Base-by-base conservation (phyloP, 2,797 vertebrate species). In the Ctenopoma multispine region DNA sequence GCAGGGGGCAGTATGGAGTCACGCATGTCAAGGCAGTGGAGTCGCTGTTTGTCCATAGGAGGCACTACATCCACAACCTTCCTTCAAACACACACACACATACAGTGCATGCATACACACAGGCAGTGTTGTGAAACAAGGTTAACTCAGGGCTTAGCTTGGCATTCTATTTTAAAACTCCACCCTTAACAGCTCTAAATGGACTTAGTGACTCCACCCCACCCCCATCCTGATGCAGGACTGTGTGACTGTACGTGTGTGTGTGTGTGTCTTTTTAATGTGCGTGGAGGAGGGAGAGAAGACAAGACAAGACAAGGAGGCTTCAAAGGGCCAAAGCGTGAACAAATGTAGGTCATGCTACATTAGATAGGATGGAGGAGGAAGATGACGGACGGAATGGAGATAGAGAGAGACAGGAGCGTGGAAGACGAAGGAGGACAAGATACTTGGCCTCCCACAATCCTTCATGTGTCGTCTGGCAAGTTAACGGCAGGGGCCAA, bases 81-180 rank as follows among this genome's bases (percentile, higher is more conserved):
- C 27, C 17, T 50, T 11, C 23, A 41, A 18, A 38, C 29, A 41
- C 50, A 46, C 44, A 36, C 21, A 59, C 34, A 62, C 40, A 61
- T 24, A 61, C 74, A 63, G 8, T 56, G 43, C 59, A 62, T 47
- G 54, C 20, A 40, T 15, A 53, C 36, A 60, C 43, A 63, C 62
- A 57, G 18, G 51, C 63, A 31, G 69, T 72, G 76, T 83, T 82
- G 78, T 81, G 61, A 76, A 85, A 73, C 55, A 59, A 66, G 69
- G 87, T 83, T 90, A 85, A 86, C 72, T 77, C 77, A 63, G 76
- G 83, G 79, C 85, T 86, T 80, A 81, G 57, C 64, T 85, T 78
- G 77, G 74, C 76, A 43, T 86, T 79, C 84, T 85, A 74, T 90
- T 88, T 90, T 87, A 77, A 46, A 82, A 80, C 79, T 86, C 85